Conservation (phyloP, 2,888 invertebrate species). For the Patella ulyssiponensis region DNA sequence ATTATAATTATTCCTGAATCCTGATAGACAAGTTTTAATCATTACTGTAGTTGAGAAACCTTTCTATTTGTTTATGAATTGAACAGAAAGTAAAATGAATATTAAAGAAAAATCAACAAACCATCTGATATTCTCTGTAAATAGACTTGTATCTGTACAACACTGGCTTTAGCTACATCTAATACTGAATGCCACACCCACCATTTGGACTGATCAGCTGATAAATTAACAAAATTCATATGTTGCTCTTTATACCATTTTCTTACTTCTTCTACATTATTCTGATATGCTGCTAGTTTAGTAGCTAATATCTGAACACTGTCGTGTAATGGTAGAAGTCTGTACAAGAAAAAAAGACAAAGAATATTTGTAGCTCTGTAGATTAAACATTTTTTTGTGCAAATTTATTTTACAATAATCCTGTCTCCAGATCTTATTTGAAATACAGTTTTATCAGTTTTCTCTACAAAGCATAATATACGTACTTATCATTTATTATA, state of each 20-base stretch:
- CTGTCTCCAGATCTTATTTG: too few relatives aligned
- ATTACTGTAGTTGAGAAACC: too few relatives aligned
- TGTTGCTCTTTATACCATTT: constrained; percentile 69
- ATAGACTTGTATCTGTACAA: constrained; percentile 69
- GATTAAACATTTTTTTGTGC: too few relatives aligned
- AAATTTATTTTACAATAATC: too few relatives aligned
- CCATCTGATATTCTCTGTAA: constrained; percentile 64
- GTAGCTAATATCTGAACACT: constrained; percentile 68
- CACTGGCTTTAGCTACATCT: constrained; percentile 61
- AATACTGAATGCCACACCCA: constrained; percentile 68
- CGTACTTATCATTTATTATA: too few relatives aligned
- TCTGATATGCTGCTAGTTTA: constrained; percentile 62
- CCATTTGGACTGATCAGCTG: constrained; percentile 70
- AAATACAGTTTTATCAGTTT: too few relatives aligned
- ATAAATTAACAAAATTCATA: constrained; percentile 62
- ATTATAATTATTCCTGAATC: too few relatives aligned
- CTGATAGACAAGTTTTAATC: too few relatives aligned
- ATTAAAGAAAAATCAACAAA: constrained; percentile 26
- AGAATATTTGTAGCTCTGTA: too few relatives aligned
- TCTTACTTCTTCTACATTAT: constrained; percentile 54
- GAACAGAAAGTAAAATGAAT: too few relatives aligned
- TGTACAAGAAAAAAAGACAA: constrained; percentile 30
- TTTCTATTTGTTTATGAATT: too few relatives aligned
- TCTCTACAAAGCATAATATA: too few relatives aligned
- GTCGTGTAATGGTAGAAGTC: constrained; percentile 66